Evolutionary conservation across 2,113 vertebrate genomes (phyloP).

Genomic region (Fregata magnificens): DNA sequence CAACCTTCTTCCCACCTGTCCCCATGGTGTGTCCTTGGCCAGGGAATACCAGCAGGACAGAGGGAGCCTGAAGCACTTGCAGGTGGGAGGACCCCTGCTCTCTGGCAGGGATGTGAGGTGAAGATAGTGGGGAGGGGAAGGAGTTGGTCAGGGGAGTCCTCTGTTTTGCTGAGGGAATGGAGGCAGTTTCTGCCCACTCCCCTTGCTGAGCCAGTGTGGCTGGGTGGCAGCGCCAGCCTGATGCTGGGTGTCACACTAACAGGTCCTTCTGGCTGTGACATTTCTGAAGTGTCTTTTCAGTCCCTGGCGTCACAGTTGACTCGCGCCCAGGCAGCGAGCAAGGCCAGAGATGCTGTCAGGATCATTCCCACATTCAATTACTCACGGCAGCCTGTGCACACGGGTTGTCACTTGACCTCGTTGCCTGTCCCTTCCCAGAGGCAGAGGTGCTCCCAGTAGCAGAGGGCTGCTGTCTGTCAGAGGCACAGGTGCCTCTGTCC

Average conservation of each 20-base stretch:
- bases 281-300: slow-evolving; percentile 2
- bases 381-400: not conserved
- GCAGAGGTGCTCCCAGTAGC: not conserved
- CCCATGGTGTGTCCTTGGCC: not conserved
- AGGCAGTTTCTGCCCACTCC: not conserved
- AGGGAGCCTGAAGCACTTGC: not conserved
- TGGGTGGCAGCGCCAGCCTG: fast-evolving
- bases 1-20: not conserved
- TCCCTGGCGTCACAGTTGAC: not conserved
- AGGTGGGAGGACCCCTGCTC: not conserved
- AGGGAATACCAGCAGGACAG: not conserved
- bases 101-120: not conserved
- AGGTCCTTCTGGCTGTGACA: not conserved
- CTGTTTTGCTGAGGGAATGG: not conserved
- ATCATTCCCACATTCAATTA: slow-evolving; percentile 29
- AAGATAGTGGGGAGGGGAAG: not conserved
- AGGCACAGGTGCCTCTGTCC: not conserved
- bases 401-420: not conserved
- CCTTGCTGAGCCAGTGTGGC: fast-evolving
- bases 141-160: not conserved
- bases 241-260: not conserved
- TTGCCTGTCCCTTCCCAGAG: not conserved
- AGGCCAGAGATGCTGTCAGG: not conserved
- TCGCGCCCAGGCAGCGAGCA: fast-evolving
- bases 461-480: not conserved